Conservation (phyloP, 2,797 vertebrate species). For the Poeciliopsis turneri region DNA sequence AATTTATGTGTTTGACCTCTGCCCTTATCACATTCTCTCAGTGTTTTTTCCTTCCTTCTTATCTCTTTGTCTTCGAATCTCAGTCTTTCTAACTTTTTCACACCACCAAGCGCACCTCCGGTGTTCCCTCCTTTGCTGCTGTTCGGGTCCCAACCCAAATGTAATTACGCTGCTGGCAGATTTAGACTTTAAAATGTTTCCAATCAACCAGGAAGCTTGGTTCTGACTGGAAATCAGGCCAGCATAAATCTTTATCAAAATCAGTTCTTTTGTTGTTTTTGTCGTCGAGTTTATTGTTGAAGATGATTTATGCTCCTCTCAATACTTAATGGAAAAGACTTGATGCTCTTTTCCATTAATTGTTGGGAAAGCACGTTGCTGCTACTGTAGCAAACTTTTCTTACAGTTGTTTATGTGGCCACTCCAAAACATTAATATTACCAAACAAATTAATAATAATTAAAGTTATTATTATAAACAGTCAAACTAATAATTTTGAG, state of each 20-base stretch:
- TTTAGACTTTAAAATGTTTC: not conserved
- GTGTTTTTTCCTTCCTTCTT: not conserved
- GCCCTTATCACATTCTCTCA: conserved; percentile 15
- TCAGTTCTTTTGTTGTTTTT: not conserved
- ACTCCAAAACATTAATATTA: not conserved
- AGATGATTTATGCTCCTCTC: not conserved
- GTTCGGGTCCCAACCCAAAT: not conserved
- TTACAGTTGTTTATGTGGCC: not conserved
- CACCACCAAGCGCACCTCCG: conserved; percentile 3
- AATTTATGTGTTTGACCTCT: conserved; percentile 49
- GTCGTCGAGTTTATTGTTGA: not conserved
- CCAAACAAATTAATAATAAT: not conserved
- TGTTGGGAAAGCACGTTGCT: too few relatives aligned
- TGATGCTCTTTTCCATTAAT: not conserved
- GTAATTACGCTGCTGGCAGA: not conserved
- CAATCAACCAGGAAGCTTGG: not conserved
- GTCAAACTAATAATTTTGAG: not conserved
- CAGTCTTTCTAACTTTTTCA: conserved; percentile 12
- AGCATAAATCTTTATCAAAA: not conserved
- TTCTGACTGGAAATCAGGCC: not conserved
- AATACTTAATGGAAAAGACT: not conserved
- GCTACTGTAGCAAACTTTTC: not conserved
- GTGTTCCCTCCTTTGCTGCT: not conserved
- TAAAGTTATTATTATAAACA: not conserved
- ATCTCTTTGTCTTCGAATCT: conserved; percentile 27